Evolutionary conservation across 2,888 invertebrate genomes (phyloP).

Genomic region (Chymomyza fuscimana): DNA sequence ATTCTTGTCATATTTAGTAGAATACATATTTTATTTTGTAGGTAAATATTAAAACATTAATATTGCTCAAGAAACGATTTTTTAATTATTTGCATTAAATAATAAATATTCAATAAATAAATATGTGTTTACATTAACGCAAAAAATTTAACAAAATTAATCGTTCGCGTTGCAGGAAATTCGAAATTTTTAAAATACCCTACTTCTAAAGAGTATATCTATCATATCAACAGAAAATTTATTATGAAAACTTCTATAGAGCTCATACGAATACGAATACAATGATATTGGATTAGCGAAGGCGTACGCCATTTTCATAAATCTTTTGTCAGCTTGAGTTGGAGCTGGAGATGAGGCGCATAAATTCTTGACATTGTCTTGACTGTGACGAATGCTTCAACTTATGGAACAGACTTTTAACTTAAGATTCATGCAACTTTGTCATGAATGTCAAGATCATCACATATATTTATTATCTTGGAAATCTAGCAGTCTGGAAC

Average conservation of each 20-base stretch:
- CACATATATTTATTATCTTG: conserved; percentile 22
- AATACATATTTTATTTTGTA: too few species aligned
- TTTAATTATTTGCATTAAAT: too few species aligned
- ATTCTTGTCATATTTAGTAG: too few species aligned
- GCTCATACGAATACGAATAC: background rate
- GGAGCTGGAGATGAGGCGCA: conserved; percentile 25
- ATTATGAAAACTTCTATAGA: background rate
- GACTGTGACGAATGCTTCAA: conserved; percentile 20
- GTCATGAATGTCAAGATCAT: conserved; percentile 44
- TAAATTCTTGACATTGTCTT: conserved; percentile 46
- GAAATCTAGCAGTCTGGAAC: conserved; percentile 7
- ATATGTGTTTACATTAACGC: too few species aligned
- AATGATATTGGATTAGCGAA: background rate
- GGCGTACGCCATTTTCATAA: conserved; percentile 48
- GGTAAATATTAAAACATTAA: too few species aligned
- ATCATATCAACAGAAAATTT: too few species aligned
- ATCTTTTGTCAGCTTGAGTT: conserved; percentile 38
- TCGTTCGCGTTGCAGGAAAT: too few species aligned
- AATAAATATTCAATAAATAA: too few species aligned
- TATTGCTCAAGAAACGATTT: too few species aligned
- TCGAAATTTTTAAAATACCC: too few species aligned
- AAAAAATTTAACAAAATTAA: too few species aligned
- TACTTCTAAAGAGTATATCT: too few species aligned
- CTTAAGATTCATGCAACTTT: conserved; percentile 15
- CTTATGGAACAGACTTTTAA: background rate